A percentile compares a stretch with the other conserved stretches of the same genome.
Conservation (phyloP, 2,113 vertebrate genomes). For the Onychorhynchus coronatus region DNA sequence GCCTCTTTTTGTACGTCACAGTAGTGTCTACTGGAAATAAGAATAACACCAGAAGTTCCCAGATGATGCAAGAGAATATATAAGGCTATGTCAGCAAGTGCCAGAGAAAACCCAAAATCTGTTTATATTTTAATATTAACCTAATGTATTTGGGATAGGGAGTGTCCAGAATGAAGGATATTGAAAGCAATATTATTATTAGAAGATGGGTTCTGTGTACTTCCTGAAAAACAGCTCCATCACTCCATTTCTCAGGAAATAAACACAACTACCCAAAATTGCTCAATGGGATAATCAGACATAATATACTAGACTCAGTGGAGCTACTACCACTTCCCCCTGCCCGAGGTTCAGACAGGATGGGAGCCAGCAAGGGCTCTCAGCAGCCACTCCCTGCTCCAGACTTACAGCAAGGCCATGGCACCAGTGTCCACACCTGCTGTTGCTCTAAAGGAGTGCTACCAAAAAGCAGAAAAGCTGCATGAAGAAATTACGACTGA, state of each 20-base stretch:
- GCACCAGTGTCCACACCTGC: too few relatives aligned
- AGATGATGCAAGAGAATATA: neutral
- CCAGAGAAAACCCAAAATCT: neutral
- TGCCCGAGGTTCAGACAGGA: neutral
- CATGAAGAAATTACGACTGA: neutral
- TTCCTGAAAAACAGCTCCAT: neutral
- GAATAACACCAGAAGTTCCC: neutral
- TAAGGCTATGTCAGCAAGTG: neutral
- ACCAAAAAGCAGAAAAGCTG: neutral
- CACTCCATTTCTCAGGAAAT: neutral
- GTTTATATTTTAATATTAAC: neutral
- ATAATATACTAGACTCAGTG: too few relatives aligned
- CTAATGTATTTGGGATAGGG: neutral
- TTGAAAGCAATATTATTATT: neutral
- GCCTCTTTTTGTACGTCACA: neutral
- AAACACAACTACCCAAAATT: neutral
- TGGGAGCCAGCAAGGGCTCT: neutral
- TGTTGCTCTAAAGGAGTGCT: neutral
- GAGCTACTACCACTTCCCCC: neutral
- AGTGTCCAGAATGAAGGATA: neutral
- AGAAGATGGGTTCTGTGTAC: neutral
- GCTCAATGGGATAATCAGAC: neutral
- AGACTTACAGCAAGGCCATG: rapidly evolving
- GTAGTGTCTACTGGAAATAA: neutral
- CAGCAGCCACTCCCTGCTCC: neutral